These are phyloP conservation scores for Atrina japonica DNA, from an alignment of 2,888 invertebrate species.

Conservation along the genomic window DNA sequence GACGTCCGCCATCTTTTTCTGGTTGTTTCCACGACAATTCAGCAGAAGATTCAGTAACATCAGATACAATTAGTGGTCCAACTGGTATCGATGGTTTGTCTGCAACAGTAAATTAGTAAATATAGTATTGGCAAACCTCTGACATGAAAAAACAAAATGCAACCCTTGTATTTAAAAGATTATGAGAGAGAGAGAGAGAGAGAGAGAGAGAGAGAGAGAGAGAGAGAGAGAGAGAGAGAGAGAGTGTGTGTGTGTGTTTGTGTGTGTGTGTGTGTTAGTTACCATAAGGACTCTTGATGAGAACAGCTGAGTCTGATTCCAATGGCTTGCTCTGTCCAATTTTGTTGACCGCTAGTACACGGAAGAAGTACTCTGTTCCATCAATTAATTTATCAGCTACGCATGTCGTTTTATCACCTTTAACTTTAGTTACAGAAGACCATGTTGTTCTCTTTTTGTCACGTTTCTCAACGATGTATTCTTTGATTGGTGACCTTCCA, in stretches of 20 bases:
- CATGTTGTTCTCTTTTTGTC: conserved; percentile 88
- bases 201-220: not conserved
- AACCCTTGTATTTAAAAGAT: too few species aligned
- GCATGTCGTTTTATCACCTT: conserved; percentile 80
- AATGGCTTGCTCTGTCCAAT: conserved; percentile 70
- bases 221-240: not conserved
- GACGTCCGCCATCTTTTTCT: conserved; percentile 75
- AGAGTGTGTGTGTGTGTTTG: too few species aligned
- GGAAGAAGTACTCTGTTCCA: conserved; percentile 75
- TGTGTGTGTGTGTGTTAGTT: too few species aligned
- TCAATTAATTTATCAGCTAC: conserved; percentile 71
- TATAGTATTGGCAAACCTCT: too few species aligned
- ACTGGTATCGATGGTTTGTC: conserved; percentile 67
- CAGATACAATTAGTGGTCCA: conserved; percentile 59
- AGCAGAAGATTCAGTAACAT: conserved; percentile 65
- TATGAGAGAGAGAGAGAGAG: not conserved
- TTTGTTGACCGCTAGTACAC: conserved; percentile 79
- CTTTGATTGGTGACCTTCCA: conserved; percentile 78
- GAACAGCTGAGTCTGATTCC: conserved; percentile 68
- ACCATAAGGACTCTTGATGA: conserved; percentile 70
- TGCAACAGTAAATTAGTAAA: conserved; percentile 36
- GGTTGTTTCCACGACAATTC: conserved; percentile 80
- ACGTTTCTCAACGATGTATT: conserved; percentile 76
- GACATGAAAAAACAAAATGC: too few species aligned
- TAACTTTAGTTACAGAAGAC: conserved; percentile 96